Conservation (phyloP, 2,888 invertebrate species). For the Heliconius ismenius region DNA sequence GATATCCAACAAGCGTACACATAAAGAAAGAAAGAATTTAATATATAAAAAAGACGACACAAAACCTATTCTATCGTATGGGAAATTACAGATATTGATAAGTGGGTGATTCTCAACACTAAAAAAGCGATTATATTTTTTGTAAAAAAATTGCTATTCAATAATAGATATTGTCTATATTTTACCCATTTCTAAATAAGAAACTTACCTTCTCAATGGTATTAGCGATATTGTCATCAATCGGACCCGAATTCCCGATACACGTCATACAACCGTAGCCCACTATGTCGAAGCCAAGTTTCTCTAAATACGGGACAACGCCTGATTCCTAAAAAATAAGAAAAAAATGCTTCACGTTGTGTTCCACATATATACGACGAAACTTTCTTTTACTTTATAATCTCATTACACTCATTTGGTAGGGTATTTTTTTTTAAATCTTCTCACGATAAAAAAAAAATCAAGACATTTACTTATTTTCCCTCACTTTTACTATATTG, state of each 20-base stretch:
- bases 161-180: not conserved
- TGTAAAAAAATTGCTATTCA: too few relatives aligned
- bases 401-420: too few relatives aligned
- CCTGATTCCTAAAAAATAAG: slow-evolving; percentile 88
- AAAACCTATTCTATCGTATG: too few relatives aligned
- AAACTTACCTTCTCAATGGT: slow-evolving; percentile 90
- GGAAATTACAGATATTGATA: too few relatives aligned
- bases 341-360: not conserved
- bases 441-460: too few relatives aligned
- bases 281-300: slow-evolving; percentile 95
- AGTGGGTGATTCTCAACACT: too few relatives aligned
- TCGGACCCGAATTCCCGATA: slow-evolving; percentile 98
- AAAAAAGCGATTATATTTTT: too few relatives aligned
- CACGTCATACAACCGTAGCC: slow-evolving; percentile 99
- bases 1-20: not conserved
- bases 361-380: not conserved
- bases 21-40: not conserved
- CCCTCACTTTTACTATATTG: too few relatives aligned
- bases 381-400: too few relatives aligned
- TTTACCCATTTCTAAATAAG: not conserved
- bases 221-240: slow-evolving; percentile 94
- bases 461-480: too few relatives aligned
- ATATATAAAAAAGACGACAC: too few relatives aligned
- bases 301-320: slow-evolving; percentile 91
- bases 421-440: too few relatives aligned